Evolutionary conservation across 2,113 vertebrate species (phyloP).

Genomic region (Cinclus mexicanus): DNA sequence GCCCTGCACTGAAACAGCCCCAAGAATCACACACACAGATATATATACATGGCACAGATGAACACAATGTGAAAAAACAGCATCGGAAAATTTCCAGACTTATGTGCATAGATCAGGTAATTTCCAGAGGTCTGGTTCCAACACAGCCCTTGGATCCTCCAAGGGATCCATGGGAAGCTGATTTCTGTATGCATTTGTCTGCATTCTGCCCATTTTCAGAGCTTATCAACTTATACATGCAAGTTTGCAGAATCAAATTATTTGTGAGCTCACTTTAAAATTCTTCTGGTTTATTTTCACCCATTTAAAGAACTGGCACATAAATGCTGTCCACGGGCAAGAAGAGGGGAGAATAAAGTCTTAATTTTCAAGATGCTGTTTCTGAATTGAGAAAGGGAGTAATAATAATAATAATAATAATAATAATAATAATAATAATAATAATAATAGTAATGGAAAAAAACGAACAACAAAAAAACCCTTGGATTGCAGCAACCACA

Average conservation of each 20-base stretch:
- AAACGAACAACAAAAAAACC: background rate
- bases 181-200: background rate
- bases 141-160: background rate
- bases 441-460: background rate
- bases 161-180: background rate
- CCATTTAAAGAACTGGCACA: background rate
- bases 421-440: background rate
- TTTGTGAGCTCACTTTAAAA: background rate
- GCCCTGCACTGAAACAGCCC: background rate
- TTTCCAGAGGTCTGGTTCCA: background rate
- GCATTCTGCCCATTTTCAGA: background rate
- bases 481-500: slow-evolving; percentile 12
- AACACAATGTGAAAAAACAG: background rate
- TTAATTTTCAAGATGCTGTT: background rate
- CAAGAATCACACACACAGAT: background rate
- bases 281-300: background rate
- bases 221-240: background rate
- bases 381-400: background rate
- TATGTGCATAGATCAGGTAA: background rate
- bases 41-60: rapidly evolving
- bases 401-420: background rate
- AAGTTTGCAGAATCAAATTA: background rate
- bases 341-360: background rate
- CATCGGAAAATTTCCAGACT: background rate
- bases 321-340: background rate